Conservation (phyloP, 2,888 invertebrate species). For the Drosophila multiciliata region DNA sequence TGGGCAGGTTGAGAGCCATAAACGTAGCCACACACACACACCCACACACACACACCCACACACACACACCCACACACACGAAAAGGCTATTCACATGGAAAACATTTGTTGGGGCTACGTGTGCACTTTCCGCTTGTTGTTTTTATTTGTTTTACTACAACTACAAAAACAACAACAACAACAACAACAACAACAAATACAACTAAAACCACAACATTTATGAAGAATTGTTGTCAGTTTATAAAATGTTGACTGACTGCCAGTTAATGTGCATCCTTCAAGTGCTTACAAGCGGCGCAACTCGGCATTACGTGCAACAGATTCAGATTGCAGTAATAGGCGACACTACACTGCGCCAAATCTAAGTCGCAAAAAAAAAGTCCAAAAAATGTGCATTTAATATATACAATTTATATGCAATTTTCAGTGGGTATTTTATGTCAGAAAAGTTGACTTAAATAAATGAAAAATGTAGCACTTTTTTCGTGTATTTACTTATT, state of each 20-base stretch:
- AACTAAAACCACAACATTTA: conserved; percentile 18
- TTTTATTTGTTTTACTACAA: conserved; percentile 6
- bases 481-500: rapidly evolving
- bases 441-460: too few relatives aligned
- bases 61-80: background rate
- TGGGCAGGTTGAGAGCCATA: background rate
- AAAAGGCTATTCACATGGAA: conserved; percentile 31
- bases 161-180: conserved; percentile 2
- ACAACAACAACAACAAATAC: background rate
- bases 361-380: background rate
- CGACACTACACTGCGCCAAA: conserved; percentile 5
- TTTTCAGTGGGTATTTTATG: background rate
- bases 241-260: conserved; percentile 65
- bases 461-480: background rate
- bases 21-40: background rate
- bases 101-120: conserved; percentile 40
- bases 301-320: conserved; percentile 37
- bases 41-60: background rate
- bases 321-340: conserved; percentile 24
- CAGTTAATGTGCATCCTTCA: conserved; percentile 51
- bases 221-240: conserved; percentile 76
- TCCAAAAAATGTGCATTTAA: background rate
- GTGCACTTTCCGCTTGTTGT: conserved; percentile 27
- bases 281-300: conserved; percentile 1
- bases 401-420: background rate